Percentiles rank a stretch among this genome's conserved stretches.
phyloP scores from a whole-genome alignment of 2,113 vertebrate genomes.

The Forbesichthys agassizii region DNA sequence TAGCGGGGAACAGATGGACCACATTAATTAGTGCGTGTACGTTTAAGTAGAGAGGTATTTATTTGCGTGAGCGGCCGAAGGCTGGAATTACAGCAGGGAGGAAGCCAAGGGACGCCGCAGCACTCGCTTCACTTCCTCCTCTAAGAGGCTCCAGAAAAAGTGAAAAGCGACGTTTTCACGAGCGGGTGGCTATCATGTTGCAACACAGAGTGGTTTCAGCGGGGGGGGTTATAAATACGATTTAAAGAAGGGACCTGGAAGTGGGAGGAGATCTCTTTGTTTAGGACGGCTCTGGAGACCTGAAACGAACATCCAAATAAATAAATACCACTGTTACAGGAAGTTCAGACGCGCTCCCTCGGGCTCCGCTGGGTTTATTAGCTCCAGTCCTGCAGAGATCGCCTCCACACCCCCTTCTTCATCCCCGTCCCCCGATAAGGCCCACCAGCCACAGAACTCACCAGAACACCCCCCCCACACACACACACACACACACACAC shows the following conservation, averaged over 20 bases:
- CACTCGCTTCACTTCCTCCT: constrained; percentile 54
- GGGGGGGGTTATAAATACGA: constrained; percentile 75
- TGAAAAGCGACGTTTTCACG: constrained; percentile 69
- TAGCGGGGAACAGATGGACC: constrained; percentile 85
- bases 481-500: neutral
- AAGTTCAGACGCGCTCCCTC: constrained; percentile 76
- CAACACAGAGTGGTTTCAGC: constrained; percentile 71
- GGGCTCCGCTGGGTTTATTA: constrained; percentile 78
- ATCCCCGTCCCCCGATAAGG: too few species aligned
- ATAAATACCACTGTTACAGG: constrained; percentile 79
- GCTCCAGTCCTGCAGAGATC: constrained; percentile 77
- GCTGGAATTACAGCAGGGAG: constrained; percentile 66
- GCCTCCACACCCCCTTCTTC: constrained; percentile 34
- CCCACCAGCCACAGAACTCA: too few species aligned
- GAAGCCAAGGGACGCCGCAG: constrained; percentile 54
- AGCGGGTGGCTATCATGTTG: constrained; percentile 75
- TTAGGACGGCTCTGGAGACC: constrained; percentile 76
- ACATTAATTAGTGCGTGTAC: constrained; percentile 85
- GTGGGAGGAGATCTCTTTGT: constrained; percentile 70
- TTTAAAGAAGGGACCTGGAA: constrained; percentile 61
- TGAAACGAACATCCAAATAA: constrained; percentile 76
- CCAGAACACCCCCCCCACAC: neutral
- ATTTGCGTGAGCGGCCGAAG: constrained; percentile 83
- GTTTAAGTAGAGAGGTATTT: constrained; percentile 87
- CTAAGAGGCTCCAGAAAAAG: constrained; percentile 40